Evolutionary conservation across 2,888 invertebrate species (phyloP), one percentile per base, ranked within the genome.

Genomic region (Spisula subtruncata): DNA sequence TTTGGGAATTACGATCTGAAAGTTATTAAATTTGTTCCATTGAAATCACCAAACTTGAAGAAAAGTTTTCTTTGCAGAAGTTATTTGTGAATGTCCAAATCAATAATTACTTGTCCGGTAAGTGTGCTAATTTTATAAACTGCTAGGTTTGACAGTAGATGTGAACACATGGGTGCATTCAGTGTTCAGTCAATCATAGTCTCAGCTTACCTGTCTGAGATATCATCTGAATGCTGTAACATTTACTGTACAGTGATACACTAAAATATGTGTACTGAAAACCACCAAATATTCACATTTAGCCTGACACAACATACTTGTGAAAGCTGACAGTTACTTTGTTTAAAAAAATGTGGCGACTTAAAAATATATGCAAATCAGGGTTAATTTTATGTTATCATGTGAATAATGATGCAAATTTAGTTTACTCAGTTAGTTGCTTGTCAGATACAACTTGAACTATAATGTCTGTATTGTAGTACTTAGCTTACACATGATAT

Each of bases 341-440:
- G 5, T 32, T 32, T 32, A 75, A 35, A 75, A 32, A 35, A 12
- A 35, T 35, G 29, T 32, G 29, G 32, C 16, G 18, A 35, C 75
- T 75, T 75, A 75, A 75, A 71, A 75, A 75, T 75, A 18, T 75
- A 75, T 75, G 75, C 75, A 75, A 75, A 75, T 75, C 32, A 75
- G 75, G 75, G 75, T 75, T 75, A 75, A 75, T 75, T 75, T 75
- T 75, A 32, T 75, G 75, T 29, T 71, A 35, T 75, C 35, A 35
- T 18, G 32, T 75, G 32, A 75, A 75, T 32, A 75, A 75, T 75
- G 75, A 75, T 32, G 35, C 35, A 75, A 16, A 18, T 75, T 71
- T 71, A 14, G 29, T 32, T 75, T 75, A 35, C 32, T 12, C 35
- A 75, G 14, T 75, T 75, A 35, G 35, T 35, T 8, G 60, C 18